Evolutionary conservation across 2,888 invertebrate genomes (phyloP), one percentile per base, ranked within the genome.

Genomic region (Priocnemis perturbator): DNA sequence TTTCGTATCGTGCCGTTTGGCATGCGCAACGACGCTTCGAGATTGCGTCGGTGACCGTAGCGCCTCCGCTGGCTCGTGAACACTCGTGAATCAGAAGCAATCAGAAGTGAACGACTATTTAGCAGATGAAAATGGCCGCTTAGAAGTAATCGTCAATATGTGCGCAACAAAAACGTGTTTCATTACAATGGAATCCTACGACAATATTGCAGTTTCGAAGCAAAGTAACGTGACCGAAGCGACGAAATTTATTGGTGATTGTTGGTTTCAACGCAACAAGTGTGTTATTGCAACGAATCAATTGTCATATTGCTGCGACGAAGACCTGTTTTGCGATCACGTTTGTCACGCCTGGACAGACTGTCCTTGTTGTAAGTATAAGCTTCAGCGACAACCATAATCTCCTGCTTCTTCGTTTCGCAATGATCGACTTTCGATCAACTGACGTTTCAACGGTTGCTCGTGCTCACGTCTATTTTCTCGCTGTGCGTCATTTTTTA

Each of bases 91-190:
- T 7, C 26, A 3, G 3, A 15, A 47, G 57, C 50, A 52, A 56
- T 58, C 26, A 21, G 44, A 26, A 62, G 57, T 55, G 64, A 61
- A 19, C 21, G 26, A 23, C 19, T 30, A 66, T 65, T 37, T 64
- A 48, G 45, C 19, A 78, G 73, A 73, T 82, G 77, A 87, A 87
- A 82, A 87, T 87, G 87, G 87, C 87, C 75, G 86, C 85, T 80
- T 87, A 67, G 85, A 78, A 79, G 78, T 78, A 71, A 57, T 75
- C 47, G 71, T 61, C 58, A 61, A 66, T 65, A 79, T 81, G 72
- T 72, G 57, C 81, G 67, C 45, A 73, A 30, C 55, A 72, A 84
- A 79, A 80, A 84, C 83, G 81, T 81, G 76, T 69, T 60, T 69
- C 58, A 69, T 75, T 84, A 84, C 86, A 70, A 86, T 84, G 85